Evolutionary conservation across 2,888 invertebrate genomes (phyloP).

Genomic region (Camptogramma bilineatum): DNA sequence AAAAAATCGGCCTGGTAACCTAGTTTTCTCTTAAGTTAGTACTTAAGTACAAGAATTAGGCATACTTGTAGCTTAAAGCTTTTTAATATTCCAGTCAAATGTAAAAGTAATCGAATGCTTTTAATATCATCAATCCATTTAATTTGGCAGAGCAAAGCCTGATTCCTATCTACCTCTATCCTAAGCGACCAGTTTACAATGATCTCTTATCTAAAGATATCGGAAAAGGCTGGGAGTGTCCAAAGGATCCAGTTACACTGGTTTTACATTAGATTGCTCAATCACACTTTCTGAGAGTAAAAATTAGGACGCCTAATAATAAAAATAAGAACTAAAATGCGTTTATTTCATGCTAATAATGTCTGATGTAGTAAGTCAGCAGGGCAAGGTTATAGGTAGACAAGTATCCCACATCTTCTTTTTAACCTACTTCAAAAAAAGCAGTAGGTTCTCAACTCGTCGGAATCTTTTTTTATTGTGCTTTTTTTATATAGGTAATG

Average conservation of each 20-base stretch:
- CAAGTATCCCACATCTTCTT: too few relatives aligned
- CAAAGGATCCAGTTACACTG: conserved; percentile 49
- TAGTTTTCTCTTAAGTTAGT: too few relatives aligned
- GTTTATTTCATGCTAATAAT: too few relatives aligned
- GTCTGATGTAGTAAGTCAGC: too few relatives aligned
- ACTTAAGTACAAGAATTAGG: not conserved
- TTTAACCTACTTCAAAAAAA: too few relatives aligned
- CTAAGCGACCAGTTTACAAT: conserved; percentile 43
- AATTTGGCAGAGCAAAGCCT: conserved; percentile 24
- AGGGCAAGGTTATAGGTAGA: too few relatives aligned
- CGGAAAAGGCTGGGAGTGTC: conserved; percentile 47
- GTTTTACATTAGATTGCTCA: conserved; percentile 58
- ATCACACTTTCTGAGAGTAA: conserved; percentile 46
- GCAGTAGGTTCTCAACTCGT: too few relatives aligned
- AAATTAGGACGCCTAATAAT: not conserved
- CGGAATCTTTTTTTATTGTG: too few relatives aligned
- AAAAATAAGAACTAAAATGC: too few relatives aligned
- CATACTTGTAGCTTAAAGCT: too few relatives aligned
- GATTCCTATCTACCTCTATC: conserved; percentile 35
- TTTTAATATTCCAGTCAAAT: not conserved
- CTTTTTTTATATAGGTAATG: too few relatives aligned
- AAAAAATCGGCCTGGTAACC: too few relatives aligned
- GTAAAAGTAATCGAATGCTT: conserved; percentile 12
- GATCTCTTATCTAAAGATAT: conserved; percentile 45
- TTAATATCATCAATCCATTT: conserved; percentile 15